phyloP scores from a whole-genome alignment of 2,888 invertebrate species.

The Callinectes sapidus region DNA sequence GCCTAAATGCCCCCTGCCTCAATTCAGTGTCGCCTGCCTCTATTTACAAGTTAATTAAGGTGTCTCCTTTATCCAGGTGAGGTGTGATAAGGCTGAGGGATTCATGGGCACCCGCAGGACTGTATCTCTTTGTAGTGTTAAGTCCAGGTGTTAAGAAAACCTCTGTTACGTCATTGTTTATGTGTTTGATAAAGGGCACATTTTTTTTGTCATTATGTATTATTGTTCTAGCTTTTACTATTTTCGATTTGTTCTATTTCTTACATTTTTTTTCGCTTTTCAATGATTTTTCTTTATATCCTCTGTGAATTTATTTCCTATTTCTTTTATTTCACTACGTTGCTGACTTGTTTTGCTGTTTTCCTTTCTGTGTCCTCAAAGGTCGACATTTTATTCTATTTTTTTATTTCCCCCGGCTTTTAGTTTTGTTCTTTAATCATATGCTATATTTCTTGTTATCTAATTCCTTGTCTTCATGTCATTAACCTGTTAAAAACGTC shows the following conservation, averaged over 20 bases:
- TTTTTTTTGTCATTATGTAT: not conserved
- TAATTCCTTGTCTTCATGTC: not conserved
- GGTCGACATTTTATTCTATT: too few relatives aligned
- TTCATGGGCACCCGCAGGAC: not conserved
- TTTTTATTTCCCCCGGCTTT: not conserved
- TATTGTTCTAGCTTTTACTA: too few relatives aligned
- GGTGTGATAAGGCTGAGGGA: not conserved
- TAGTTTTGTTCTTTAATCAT: not conserved
- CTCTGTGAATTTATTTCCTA: too few relatives aligned
- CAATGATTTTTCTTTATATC: too few relatives aligned
- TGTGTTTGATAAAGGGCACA: not conserved
- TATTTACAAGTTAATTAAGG: constrained; percentile 12
- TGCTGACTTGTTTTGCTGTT: too few relatives aligned
- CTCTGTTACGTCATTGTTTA: not conserved
- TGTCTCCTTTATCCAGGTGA: not conserved
- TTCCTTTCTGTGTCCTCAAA: too few relatives aligned
- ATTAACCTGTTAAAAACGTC: too few relatives aligned
- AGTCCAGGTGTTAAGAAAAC: not conserved
- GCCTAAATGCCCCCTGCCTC: not conserved
- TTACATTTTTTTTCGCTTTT: too few relatives aligned
- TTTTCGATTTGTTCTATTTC: not conserved
- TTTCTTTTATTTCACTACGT: too few relatives aligned
- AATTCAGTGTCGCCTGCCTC: not conserved
- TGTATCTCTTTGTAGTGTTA: not conserved
- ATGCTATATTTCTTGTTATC: not conserved